These are phyloP conservation scores for Clepsis dumicolana DNA, from an alignment of 2,888 invertebrate genomes.

Conservation along the genomic window DNA sequence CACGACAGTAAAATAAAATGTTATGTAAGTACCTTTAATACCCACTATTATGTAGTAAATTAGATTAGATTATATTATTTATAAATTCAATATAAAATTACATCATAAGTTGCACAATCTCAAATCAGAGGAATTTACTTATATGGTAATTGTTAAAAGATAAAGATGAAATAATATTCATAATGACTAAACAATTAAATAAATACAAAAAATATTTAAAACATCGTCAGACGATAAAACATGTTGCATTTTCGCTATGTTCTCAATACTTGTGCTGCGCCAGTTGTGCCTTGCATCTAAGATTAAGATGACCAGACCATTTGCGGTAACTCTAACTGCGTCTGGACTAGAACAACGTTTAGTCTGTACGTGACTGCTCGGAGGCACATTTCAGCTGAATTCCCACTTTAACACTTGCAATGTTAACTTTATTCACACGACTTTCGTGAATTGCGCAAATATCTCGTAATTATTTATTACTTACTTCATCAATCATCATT, in stretches of 20 bases:
- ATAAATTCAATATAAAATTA: too few relatives aligned
- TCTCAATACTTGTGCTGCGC: slow-evolving; percentile 6
- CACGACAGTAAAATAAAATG: too few relatives aligned
- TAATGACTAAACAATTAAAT: too few relatives aligned
- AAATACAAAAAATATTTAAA: too few relatives aligned
- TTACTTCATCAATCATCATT: slow-evolving; percentile 26
- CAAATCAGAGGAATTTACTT: too few relatives aligned
- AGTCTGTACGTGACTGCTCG: slow-evolving; percentile 33
- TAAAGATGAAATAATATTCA: too few relatives aligned
- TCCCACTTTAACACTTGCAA: neutral
- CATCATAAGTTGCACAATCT: too few relatives aligned
- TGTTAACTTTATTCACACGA: neutral
- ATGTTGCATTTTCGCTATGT: neutral
- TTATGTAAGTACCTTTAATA: too few relatives aligned
- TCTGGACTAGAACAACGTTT: slow-evolving; percentile 23
- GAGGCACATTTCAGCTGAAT: slow-evolving; percentile 10
- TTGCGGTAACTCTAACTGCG: slow-evolving; percentile 35
- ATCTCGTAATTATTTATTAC: neutral
- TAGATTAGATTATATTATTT: too few relatives aligned
- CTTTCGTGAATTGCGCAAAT: neutral
- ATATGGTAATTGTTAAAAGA: too few relatives aligned
- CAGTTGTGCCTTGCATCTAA: slow-evolving; percentile 28
- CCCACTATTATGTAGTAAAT: too few relatives aligned
- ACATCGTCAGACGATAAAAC: neutral
- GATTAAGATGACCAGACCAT: slow-evolving; percentile 41